Evolutionary conservation across 2,888 invertebrate species (phyloP), one percentile per base, ranked within the genome.

Genomic region (Aphrophora alni): DNA sequence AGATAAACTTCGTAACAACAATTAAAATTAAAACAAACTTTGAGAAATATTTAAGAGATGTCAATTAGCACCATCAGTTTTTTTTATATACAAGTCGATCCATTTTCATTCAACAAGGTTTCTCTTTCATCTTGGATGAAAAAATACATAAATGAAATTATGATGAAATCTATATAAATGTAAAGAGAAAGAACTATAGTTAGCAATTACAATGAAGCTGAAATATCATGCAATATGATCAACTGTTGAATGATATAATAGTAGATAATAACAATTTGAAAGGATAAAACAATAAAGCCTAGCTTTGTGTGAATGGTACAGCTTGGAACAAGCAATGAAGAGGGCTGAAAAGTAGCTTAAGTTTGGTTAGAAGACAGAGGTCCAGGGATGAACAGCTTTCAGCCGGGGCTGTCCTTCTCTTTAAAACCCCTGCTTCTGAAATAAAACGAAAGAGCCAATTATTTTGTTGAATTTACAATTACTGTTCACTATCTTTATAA

Each of bases 11-110:
- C 21, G n/a, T n/a, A 14, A 21, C 44, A 59, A 59, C 59, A 59
- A 59, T 59, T 12, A 59, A 59, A 21, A 2, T 21, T 12, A 59
- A 59, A n/a, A n/a, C 21, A 59, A 59, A n/a, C 2, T 33, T 8
- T 33, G n/a, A n/a, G n/a, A n/a, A n/a, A 33, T 33, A 10, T 21
- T 59, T 59, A 59, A 59, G 21, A 59, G 59, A 3, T 59, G 59
- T 21, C 59, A 59, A 59, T 59, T 59, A 59, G 59, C 59, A 59
- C 59, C 59, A 59, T 59, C 59, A 59, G 59, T 59, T 59, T n/a
- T n/a, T n/a, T n/a, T 59, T 59, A 59, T 59, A 12, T 59, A 59
- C 59, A 59, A 44, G 59, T 21, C 59, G 5, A 21, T 21, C n/a
- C n/a, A 8, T 59, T 14, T 59, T 59, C 59, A n/a, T 21, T 59